phyloP scores from a whole-genome alignment of 2,888 invertebrate species.

The Nymphalis polychloros region DNA sequence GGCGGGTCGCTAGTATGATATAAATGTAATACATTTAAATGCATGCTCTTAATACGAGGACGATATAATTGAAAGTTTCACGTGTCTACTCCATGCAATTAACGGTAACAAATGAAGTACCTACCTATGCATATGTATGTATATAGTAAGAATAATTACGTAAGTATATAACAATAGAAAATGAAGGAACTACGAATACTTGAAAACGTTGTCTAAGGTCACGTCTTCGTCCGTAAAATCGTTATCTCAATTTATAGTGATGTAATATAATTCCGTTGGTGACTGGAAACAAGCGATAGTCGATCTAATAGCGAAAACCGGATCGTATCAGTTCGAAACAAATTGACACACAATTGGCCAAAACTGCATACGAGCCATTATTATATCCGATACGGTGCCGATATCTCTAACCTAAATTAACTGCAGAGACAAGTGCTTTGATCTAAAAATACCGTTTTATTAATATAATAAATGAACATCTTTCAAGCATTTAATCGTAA shows the following conservation, averaged over 20 bases:
- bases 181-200: slow-evolving; percentile 17
- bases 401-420: slow-evolving; percentile 36
- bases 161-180: not conserved
- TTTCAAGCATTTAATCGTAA: slow-evolving; percentile 28
- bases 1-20: too few species aligned
- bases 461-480: too few species aligned
- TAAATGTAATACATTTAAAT: too few species aligned
- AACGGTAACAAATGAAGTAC: too few species aligned
- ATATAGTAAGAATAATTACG: not conserved
- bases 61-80: too few species aligned
- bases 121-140: too few species aligned
- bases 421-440: not conserved
- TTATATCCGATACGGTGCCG: slow-evolving; percentile 53
- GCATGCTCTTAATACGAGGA: too few species aligned
- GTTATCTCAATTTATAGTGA: slow-evolving; percentile 32
- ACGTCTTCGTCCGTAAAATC: slow-evolving; percentile 24
- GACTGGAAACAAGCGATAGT: slow-evolving; percentile 30
- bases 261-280: slow-evolving; percentile 16
- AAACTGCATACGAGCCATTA: slow-evolving; percentile 50
- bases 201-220: slow-evolving; percentile 41
- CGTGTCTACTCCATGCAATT: too few species aligned
- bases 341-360: slow-evolving; percentile 52
- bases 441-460: not conserved
- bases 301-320: slow-evolving; percentile 45
- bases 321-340: slow-evolving; percentile 48